phyloP scores from a whole-genome alignment of 2,888 invertebrate species.

The Caenorhabditis macrosperma region DNA sequence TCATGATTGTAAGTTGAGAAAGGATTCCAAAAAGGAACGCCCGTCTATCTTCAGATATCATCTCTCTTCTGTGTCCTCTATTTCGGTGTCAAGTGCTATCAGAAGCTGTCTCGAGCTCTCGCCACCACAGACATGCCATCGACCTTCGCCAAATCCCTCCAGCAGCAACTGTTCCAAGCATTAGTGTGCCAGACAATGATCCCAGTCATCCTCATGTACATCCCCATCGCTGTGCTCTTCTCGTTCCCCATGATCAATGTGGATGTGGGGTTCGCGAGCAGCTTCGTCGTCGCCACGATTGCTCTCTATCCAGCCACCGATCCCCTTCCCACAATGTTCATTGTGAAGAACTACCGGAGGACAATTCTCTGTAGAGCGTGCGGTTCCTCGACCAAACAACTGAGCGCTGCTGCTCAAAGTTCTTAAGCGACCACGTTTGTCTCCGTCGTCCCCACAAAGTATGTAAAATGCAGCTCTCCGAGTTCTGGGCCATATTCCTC shows the following conservation, averaged over 20 bases:
- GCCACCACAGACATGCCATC: not conserved
- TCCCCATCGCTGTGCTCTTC: not conserved
- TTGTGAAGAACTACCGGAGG: not conserved
- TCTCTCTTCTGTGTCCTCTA: constrained; percentile 1
- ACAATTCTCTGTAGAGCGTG: too few relatives aligned
- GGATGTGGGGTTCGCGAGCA: not conserved
- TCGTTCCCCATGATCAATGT: not conserved
- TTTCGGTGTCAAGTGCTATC: constrained; percentile 16
- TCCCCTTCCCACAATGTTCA: constrained; percentile 5
- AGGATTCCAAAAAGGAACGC: too few relatives aligned
- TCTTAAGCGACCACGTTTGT: too few relatives aligned
- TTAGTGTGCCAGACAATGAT: too few relatives aligned
- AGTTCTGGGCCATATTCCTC: not conserved
- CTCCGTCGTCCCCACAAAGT: too few relatives aligned
- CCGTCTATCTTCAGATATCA: not conserved
- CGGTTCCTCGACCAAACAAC: too few relatives aligned
- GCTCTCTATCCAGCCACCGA: not conserved
- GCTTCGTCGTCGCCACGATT: not conserved
- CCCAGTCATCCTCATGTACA: too few relatives aligned
- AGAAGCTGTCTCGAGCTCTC: not conserved
- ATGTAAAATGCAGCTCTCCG: not conserved
- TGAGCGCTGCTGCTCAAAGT: not conserved
- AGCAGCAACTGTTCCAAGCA: constrained; percentile 33
- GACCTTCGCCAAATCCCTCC: not conserved
- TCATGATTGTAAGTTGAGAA: constrained; percentile 16